Conservation (phyloP, 1,140 invertebrate genomes). For the Homalodisca vitripennis region DNA sequence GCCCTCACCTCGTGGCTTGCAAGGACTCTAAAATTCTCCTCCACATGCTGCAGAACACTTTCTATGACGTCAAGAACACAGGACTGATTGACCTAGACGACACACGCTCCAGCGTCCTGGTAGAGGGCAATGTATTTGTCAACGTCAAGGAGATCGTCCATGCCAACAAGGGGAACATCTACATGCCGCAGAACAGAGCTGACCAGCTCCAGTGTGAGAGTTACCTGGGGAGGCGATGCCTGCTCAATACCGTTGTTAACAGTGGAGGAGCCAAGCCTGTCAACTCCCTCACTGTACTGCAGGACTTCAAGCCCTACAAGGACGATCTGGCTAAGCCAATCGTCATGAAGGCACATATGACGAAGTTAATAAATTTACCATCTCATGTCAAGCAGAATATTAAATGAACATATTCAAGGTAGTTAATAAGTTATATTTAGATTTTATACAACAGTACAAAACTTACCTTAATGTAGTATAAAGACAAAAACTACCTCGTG, state of each 20-base stretch:
- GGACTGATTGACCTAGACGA: constrained; percentile 9
- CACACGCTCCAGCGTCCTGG: neutral
- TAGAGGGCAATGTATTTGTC: constrained; percentile 9
- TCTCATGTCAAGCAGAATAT: neutral
- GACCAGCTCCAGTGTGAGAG: neutral
- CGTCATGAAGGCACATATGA: neutral
- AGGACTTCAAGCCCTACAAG: neutral
- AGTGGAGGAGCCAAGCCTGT: neutral
- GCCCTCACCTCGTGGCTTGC: constrained; percentile 7
- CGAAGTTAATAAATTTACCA: neutral
- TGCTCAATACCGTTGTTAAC: neutral
- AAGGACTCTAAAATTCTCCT: neutral
- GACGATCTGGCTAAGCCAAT: neutral
- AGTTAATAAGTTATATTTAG: too few species aligned
- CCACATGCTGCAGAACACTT: constrained; percentile 1
- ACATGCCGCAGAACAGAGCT: neutral
- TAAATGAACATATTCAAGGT: too few species aligned
- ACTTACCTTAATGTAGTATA: too few species aligned
- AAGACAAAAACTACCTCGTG: too few species aligned
- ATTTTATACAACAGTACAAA: too few species aligned
- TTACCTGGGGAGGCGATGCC: neutral
- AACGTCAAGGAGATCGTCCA: neutral
- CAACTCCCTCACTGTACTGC: neutral
- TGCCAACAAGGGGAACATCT: neutral
- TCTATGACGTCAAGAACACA: neutral